These are phyloP conservation scores for Cochlearius cochlearius DNA, from an alignment of 2,113 vertebrate genomes.

Conservation along the genomic window DNA sequence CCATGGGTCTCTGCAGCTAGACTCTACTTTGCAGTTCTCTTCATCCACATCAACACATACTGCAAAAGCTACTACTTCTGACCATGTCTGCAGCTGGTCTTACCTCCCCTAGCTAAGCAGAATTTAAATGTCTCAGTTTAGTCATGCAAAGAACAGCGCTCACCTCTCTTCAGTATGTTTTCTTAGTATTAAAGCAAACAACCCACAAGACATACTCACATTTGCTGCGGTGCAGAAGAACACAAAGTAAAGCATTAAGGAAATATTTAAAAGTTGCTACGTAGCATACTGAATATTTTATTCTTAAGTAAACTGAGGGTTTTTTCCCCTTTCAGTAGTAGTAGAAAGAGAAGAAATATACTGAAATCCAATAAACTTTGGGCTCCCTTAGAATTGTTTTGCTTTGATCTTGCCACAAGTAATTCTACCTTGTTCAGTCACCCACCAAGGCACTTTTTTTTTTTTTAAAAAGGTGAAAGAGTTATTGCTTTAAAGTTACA, in stretches of 20 bases:
- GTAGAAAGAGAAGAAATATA: constrained; percentile 4
- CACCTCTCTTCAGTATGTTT: background rate
- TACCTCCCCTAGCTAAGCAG: background rate
- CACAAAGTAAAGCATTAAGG: background rate
- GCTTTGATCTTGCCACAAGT: constrained; percentile 52
- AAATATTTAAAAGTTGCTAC: background rate
- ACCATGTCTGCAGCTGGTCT: background rate
- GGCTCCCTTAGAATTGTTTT: background rate
- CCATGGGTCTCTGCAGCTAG: background rate
- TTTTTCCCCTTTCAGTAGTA: background rate
- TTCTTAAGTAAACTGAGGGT: background rate
- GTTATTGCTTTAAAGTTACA: constrained; percentile 41
- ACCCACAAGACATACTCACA: background rate
- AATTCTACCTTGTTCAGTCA: constrained; percentile 50
- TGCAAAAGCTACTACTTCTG: background rate
- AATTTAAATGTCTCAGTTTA: background rate
- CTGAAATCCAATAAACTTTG: constrained; percentile 7
- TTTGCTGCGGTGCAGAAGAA: background rate
- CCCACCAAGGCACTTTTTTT: background rate
- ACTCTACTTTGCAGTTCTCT: background rate
- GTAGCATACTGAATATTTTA: background rate
- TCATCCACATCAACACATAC: background rate
- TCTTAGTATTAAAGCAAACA: background rate
- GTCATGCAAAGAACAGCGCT: background rate
- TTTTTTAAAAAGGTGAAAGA: constrained; percentile 3